phyloP scores from a whole-genome alignment of 2,797 vertebrate genomes.

The Mormyrus hasselquistii region DNA sequence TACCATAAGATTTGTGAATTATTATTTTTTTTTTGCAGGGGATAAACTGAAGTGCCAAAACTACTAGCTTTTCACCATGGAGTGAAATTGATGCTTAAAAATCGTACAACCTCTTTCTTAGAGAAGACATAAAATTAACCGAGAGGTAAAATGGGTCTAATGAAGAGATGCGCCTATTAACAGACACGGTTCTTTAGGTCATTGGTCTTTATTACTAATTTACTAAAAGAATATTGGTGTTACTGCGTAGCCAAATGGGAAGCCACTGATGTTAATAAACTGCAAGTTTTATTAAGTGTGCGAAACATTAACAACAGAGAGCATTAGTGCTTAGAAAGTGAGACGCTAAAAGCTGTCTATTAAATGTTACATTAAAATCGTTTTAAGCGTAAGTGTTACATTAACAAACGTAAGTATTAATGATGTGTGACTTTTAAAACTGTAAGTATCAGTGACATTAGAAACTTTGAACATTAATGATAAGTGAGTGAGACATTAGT shows the following conservation, averaged over 20 bases:
- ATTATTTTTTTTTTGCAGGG: background rate
- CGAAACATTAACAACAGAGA: slow-evolving; percentile 1
- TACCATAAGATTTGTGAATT: background rate
- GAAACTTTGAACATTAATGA: background rate
- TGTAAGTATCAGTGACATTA: slow-evolving; percentile 13
- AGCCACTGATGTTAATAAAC: background rate
- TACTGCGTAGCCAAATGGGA: background rate
- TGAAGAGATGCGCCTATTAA: background rate
- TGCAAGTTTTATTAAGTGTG: background rate
- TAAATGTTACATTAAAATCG: background rate
- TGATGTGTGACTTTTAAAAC: background rate
- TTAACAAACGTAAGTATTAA: background rate
- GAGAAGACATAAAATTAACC: slow-evolving; percentile 9
- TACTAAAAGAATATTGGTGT: background rate
- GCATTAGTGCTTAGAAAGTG: slow-evolving; percentile 9
- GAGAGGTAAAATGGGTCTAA: background rate
- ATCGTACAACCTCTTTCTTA: background rate
- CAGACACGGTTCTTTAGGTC: background rate
- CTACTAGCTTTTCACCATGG: background rate
- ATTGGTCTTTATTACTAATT: background rate
- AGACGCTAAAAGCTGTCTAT: background rate
- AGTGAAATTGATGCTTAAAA: background rate
- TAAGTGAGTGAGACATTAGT: background rate
- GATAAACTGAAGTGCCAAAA: background rate
- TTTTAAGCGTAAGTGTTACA: background rate